Evolutionary conservation across 2,113 vertebrate species (phyloP).

Genomic region (Macquaria ambigua): DNA sequence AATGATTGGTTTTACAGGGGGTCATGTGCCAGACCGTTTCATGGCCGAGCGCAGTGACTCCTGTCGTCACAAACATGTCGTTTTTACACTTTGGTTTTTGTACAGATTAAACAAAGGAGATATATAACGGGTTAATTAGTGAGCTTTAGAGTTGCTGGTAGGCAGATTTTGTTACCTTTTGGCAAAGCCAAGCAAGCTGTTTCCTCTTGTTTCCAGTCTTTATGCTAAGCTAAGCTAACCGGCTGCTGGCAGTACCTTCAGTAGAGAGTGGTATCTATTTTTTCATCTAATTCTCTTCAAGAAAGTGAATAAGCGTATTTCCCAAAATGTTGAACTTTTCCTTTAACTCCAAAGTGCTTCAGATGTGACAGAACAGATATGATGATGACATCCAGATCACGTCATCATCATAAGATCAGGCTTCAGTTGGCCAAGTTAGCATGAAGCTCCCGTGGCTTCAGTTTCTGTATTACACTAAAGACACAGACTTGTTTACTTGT

Average conservation of each 20-base stretch:
- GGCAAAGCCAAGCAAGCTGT: too few relatives aligned
- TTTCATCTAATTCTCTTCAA: neutral
- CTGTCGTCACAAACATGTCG: too few relatives aligned
- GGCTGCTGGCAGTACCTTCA: neutral
- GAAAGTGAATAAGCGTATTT: neutral
- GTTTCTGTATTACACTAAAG: constrained; percentile 48
- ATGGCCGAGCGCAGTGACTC: too few relatives aligned
- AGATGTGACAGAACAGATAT: neutral
- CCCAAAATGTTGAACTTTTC: neutral
- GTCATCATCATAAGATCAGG: neutral
- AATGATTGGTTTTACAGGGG: too few relatives aligned
- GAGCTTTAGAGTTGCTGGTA: too few relatives aligned
- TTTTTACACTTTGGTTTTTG: too few relatives aligned
- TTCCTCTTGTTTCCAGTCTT: neutral
- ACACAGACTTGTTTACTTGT: constrained; percentile 39
- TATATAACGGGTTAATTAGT: too few relatives aligned
- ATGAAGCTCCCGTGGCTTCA: constrained; percentile 15
- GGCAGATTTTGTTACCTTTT: too few relatives aligned
- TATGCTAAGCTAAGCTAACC: neutral
- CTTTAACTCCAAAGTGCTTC: neutral
- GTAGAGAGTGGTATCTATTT: neutral
- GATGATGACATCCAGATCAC: neutral
- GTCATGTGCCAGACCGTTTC: too few relatives aligned
- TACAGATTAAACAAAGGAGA: too few relatives aligned
- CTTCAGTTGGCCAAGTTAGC: neutral